Evolutionary conservation across 2,888 invertebrate species (phyloP), one percentile per base, ranked within the genome.

Genomic region (Physocephala rufipes): DNA sequence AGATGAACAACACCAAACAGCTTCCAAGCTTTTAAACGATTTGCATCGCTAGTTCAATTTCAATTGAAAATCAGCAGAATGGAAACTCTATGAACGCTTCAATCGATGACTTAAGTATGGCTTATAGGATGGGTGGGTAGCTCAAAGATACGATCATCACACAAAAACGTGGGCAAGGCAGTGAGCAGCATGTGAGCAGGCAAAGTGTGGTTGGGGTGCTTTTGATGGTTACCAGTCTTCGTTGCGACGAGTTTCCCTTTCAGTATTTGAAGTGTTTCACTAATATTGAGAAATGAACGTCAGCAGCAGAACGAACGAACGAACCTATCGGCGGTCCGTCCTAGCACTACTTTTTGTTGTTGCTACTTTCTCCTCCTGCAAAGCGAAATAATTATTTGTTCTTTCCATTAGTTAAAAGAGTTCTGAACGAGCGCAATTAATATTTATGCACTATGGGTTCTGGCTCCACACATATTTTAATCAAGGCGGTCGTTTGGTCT

Each of bases 1-100:
- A 36, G 36, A 24, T 15, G 24, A 55, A 45, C 68, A 49, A 58
- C 58, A 45, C 47, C 68, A 45, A 76, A 73, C 74, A 74, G 59
- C 74, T 73, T 76, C 73, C 67, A 74, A 72, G 75, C 75, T 74
- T 75, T 76, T 74, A 75, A 77, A 72, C 73, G 75, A 74, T 76
- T 77, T 76, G 74, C 75, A 77, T 77, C 74, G 75, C 76, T 74
- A 73, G 72, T 73, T 71, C 74, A 74, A 74, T 76, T 75, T 74
- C 74, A 75, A 78, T 78, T 78, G 75, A 77, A 73, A 76, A 72
- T 72, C 76, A 77, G 71, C 74, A 75, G 75, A 77, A 76, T 76
- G 77, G 77, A 78, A 78, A 74, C 74, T 74, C 76, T 77, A 76
- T 75, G 77, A 76, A 75, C 76, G 76, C 74, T 78, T 74, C 75